Evolutionary conservation across 2,888 invertebrate genomes (phyloP), one percentile per base, ranked within the genome.

Genomic region (Pollenia labialis): DNA sequence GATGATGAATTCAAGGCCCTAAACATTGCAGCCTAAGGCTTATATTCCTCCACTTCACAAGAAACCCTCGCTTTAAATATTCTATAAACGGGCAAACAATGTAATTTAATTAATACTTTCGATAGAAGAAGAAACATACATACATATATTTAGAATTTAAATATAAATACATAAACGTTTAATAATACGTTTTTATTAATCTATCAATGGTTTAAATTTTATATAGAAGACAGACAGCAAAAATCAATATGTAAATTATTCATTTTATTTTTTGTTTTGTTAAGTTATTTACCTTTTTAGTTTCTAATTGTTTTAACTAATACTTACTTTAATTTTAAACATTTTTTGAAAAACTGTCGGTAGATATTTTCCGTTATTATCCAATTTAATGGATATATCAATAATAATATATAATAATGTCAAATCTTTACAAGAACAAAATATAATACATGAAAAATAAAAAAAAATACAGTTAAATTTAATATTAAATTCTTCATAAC

Each of bases 1-100:
- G 97, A 97, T 90, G 97, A 97, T 90, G 97, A 97, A 91, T 97
- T 93, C 88, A 93, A 93, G 91, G 92, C 93, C 87, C 91, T 93
- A 69, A 93, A 93, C 89, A 92, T 93, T 88, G 90, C 91, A 87
- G 92, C 92, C 90, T 93, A 92, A 91, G 42, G 46, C 90, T 87
- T 42, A n/a, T 46, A 44, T 11, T 75, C 42, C 32, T 81, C 46
- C 64, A 56, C 16, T 80, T 62, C 46, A 62, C 23, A 79, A 62
- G 56, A 66, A 54, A 56, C 12, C 72, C 75, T 81, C 60, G 81
- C 81, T 84, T 87, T 81, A 74, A 77, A 79, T 66, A 60, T 66
- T 74, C 58, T 52, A 58, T 60, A 74, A n/a, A 52, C 74, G 56
- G 32, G 79, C 74, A 79, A 60, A 74, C 58, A 80, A 85, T 74